Evolutionary conservation across 2,888 invertebrate species (phyloP), one percentile per base, ranked within the genome.

Genomic region (Trachelus stipa): DNA sequence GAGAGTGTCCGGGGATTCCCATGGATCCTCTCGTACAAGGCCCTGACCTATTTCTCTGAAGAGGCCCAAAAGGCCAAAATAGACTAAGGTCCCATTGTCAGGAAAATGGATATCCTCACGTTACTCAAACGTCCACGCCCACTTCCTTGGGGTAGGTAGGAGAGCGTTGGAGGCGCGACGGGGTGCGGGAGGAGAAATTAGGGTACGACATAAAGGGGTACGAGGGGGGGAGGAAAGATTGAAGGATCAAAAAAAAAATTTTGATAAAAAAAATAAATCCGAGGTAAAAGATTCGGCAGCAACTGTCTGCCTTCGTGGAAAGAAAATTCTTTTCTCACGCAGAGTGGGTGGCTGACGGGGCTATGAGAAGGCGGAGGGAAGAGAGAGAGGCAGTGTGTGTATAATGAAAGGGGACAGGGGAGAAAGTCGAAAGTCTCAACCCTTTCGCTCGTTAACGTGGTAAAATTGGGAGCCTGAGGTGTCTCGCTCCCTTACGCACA

Each of bases 11-110:
- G 40, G 15, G 15, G 15, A 15, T 40, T 40, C 40, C 15, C 40
- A 40, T 40, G 40, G 40, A 15, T 4, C 40, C 40, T 40, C 35
- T 35, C 3, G 35, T 40, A 4, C 40, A 6, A 37, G 85, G 81
- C 87, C 87, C 83, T 88, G 88, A 88, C 87, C 88, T 81, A 88
- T 87, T 87, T 88, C 78, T 77, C 76, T 75, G 79, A 84, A 83
- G 87, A 86, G 84, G 83, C 77, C 76, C 81, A 75, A 76, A 79
- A 80, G 80, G 78, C 83, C 81, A 76, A 74, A 82, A 79, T 76
- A 74, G 77, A 73, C 77, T 76, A 74, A 33, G 69, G 69, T 74
- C 79, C 77, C 77, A 82, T 82, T 82, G 82, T 82, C 77, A 73
- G 35, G 35, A 35, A 79, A 37, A 15, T 40, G 15, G 15, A 40